phyloP scores from a whole-genome alignment of 2,797 vertebrate genomes.

The Hippocampus kuda region DNA sequence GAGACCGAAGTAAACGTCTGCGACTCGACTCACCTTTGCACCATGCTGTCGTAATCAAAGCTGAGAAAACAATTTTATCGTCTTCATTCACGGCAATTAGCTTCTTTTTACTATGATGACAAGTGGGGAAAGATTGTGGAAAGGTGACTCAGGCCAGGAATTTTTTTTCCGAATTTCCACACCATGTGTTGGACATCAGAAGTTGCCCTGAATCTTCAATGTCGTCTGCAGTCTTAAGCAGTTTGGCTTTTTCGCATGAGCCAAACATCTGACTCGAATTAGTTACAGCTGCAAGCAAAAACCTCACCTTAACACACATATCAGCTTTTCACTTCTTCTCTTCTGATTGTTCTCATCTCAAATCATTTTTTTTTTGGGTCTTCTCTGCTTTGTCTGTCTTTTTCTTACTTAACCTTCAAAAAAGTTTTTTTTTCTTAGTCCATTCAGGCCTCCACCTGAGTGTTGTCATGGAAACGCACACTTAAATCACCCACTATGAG shows the following conservation, averaged over 20 bases:
- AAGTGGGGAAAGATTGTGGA: no score
- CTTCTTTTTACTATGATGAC: not conserved
- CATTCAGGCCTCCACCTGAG: constrained; percentile 34
- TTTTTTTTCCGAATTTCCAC: not conserved
- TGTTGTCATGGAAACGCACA: constrained; percentile 32
- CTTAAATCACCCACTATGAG: constrained; percentile 9
- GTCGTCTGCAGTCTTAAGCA: not conserved
- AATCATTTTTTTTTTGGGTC: not conserved
- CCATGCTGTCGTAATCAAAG: no score
- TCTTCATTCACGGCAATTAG: not conserved
- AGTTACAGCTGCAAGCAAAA: constrained; percentile 19
- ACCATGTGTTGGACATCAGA: not conserved
- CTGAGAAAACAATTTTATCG: no score
- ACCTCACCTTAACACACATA: not conserved
- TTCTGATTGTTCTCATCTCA: not conserved
- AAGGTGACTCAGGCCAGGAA: not conserved
- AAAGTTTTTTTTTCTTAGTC: constrained; percentile 5
- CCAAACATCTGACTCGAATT: constrained; percentile 44
- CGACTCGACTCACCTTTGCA: no score
- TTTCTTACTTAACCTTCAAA: constrained; percentile 8
- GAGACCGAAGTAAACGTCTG: no score
- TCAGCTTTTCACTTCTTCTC: not conserved
- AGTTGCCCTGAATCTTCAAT: not conserved
- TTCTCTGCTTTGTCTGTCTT: not conserved
- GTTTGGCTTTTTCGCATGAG: constrained; percentile 6